These are phyloP conservation scores for Holotrichia oblita DNA, from an alignment of 1,140 invertebrate genomes.

Conservation along the genomic window DNA sequence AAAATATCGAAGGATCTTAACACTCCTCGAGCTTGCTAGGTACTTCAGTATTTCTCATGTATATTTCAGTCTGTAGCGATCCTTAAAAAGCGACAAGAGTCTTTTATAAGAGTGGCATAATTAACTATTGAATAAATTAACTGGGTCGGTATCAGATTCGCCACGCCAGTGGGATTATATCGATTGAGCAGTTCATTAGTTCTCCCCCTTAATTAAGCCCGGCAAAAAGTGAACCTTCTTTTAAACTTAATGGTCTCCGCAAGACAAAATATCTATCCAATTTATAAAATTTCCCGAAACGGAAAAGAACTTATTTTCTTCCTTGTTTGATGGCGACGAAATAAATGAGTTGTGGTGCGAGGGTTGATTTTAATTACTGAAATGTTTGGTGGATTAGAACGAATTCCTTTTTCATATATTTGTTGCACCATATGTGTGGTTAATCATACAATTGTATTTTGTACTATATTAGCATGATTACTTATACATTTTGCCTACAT, in stretches of 20 bases:
- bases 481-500: too few species aligned
- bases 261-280: conserved; percentile 47
- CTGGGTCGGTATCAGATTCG: conserved; percentile 52
- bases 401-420: too few species aligned
- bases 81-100: conserved; percentile 45
- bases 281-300: conserved; percentile 34
- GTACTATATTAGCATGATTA: too few species aligned
- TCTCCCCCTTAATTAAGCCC: conserved; percentile 52
- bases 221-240: conserved; percentile 49
- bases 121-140: conserved; percentile 56
- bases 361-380: too few species aligned
- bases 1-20: too few species aligned
- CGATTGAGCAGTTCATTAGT: conserved; percentile 55
- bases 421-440: too few species aligned
- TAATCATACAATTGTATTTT: too few species aligned
- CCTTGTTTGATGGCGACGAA: background rate
- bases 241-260: conserved; percentile 53
- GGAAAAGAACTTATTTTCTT: conserved; percentile 1
- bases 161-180: conserved; percentile 53
- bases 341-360: background rate
- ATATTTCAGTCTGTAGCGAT: background rate
- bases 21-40: background rate
- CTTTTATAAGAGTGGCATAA: conserved; percentile 52
- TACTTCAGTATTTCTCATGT: conserved; percentile 1
- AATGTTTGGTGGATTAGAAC: too few species aligned